A percentile compares a stretch with the other conserved stretches of the same genome.
phyloP scores from a whole-genome alignment of 2,888 invertebrate species.

The Tenthredo livida region DNA sequence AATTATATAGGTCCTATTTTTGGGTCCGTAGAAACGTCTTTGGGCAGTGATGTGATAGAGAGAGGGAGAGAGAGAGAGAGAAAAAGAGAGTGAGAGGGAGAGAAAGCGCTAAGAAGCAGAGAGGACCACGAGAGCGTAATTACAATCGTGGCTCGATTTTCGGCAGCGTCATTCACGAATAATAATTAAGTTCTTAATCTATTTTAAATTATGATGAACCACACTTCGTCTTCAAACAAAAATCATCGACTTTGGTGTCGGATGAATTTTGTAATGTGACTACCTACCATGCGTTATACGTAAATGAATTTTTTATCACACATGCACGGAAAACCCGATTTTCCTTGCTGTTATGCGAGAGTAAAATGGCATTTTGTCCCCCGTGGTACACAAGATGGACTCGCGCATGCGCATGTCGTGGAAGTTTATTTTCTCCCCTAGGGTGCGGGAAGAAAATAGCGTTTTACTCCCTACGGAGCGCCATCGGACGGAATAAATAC shows the following conservation, averaged over 20 bases:
- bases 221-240: conserved; percentile 19
- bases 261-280: background rate
- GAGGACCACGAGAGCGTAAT: conserved; percentile 28
- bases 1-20: conserved; percentile 51
- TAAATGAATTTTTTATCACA: background rate
- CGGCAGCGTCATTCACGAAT: conserved; percentile 54
- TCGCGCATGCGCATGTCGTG: too few species aligned
- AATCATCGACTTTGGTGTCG: background rate
- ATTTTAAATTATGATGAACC: conserved; percentile 56
- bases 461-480: too few species aligned
- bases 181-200: conserved; percentile 56
- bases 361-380: too few species aligned
- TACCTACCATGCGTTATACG: background rate
- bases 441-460: too few species aligned
- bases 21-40: conserved; percentile 38
- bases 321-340: too few species aligned
- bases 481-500: too few species aligned
- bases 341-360: too few species aligned
- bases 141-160: conserved; percentile 51
- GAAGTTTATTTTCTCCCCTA: too few species aligned
- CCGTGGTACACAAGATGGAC: too few species aligned
- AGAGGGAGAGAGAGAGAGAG: conserved; percentile 29
- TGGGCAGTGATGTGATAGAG: conserved; percentile 2
- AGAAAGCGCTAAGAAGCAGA: conserved; percentile 9
- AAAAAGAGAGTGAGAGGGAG: background rate